These are phyloP conservation scores for Dasypogon diadema DNA, from an alignment of 2,888 invertebrate species.

Conservation along the genomic window DNA sequence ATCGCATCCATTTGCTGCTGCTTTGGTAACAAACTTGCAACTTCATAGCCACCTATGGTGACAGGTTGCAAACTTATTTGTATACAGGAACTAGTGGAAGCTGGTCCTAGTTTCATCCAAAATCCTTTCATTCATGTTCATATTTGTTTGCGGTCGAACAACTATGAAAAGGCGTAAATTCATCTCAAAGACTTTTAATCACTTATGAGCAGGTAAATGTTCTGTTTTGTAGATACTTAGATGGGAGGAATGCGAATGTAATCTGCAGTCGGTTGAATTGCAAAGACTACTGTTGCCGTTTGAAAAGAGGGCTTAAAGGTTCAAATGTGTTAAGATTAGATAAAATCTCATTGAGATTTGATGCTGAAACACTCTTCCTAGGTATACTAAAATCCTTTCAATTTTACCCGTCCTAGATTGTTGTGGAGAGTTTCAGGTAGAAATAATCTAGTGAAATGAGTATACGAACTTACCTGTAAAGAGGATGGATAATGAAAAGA, in stretches of 20 bases:
- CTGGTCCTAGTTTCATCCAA: neutral
- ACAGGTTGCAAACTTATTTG: conserved; percentile 30
- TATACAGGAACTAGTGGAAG: neutral
- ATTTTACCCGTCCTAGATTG: neutral
- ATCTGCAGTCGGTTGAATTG: neutral
- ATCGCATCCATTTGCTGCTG: neutral
- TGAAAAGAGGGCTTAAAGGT: neutral
- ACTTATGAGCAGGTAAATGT: neutral
- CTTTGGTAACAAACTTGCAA: neutral
- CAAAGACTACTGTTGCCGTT: neutral
- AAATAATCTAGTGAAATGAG: too few species aligned
- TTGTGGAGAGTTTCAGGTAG: neutral
- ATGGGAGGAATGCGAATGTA: neutral
- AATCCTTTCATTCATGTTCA: conserved; percentile 6
- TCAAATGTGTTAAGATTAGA: conserved; percentile 7
- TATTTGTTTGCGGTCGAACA: neutral
- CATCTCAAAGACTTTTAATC: conserved; percentile 13
- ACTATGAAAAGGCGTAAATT: neutral
- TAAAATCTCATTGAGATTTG: neutral
- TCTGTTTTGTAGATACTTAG: neutral
- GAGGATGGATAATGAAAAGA: too few species aligned
- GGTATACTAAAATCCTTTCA: neutral
- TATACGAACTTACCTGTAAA: too few species aligned
- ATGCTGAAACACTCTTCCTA: neutral
- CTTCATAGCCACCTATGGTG: neutral